Evolutionary conservation across 1,140 invertebrate genomes (phyloP), one percentile per base, ranked within the genome.

Genomic region (Aphelenchoides fujianensis): DNA sequence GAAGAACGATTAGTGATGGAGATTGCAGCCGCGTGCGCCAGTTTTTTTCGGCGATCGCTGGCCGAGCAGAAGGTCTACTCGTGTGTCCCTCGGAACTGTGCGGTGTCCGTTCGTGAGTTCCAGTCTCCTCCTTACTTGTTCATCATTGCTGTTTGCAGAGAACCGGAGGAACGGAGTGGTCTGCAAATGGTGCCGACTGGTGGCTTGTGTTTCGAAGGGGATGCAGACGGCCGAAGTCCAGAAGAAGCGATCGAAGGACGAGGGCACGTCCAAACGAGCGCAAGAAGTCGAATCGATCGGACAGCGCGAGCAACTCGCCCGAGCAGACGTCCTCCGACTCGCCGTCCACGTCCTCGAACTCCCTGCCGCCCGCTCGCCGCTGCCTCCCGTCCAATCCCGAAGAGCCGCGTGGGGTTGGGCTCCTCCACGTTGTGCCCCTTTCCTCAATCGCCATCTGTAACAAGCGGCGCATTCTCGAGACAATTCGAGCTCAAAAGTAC

Each of bases 11-110:
- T n/a, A n/a, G n/a, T n/a, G n/a, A n/a, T n/a, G n/a, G n/a, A n/a
- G n/a, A n/a, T n/a, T 48, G 41, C 12, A 48, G 23, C 55, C 34
- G 23, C 55, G 28, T 59, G 5, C 34, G 7, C 27, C 55, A 19
- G 5, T 23, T 59, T 59, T 32, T 59, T 59, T 19, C 5, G 55
- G 7, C 5, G 55, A 32, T 7, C 5, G 5, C 5, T 59, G 5
- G 23, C 5, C 23, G 55, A 59, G 34, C 55, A 59, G 55, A 59
- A 59, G 34, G 34, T 5, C 23, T 59, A 59, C 55, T 7, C 55
- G 5, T 59, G 55, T 59, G 55, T 59, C 34, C 55, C 55, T 5
- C 5, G 23, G 55, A 59, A 5, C 19, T 59, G 55, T 32, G 19
- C 28, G 27, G 55, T 59, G 12, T 59, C 55, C 28, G 34, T 59